phyloP scores from a whole-genome alignment of 2,888 invertebrate species.

The Hesperia comma region DNA sequence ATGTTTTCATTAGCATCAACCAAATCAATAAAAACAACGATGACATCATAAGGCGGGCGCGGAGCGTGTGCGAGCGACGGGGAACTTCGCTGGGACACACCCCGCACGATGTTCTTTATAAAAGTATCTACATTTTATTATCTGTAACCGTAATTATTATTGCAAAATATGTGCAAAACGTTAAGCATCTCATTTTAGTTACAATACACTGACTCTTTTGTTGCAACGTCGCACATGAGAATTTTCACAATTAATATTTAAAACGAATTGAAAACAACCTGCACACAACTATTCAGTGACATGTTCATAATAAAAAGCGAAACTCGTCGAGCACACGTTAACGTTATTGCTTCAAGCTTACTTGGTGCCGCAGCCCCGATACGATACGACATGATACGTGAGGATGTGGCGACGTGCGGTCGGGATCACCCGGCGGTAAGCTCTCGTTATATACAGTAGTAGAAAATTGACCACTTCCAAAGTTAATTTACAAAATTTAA shows the following conservation, averaged over 20 bases:
- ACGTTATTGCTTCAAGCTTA: conserved; percentile 79
- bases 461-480: conserved; percentile 82
- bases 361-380: conserved; percentile 66
- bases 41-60: conserved; percentile 42
- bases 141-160: conserved; percentile 76
- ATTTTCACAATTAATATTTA: conserved; percentile 63
- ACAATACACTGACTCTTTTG: no score
- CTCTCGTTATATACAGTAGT: conserved; percentile 82
- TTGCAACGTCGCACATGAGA: conserved; percentile 55
- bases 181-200: conserved; percentile 74
- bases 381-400: conserved; percentile 61
- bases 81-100: conserved; percentile 63
- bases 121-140: conserved; percentile 73
- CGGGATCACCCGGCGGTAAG: conserved; percentile 80
- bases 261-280: conserved; percentile 76
- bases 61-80: conserved; percentile 60
- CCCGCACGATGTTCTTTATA: conserved; percentile 53
- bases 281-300: conserved; percentile 77
- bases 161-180: conserved; percentile 82
- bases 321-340: conserved; percentile 75
- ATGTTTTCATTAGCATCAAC: conserved; percentile 40
- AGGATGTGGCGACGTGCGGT: conserved; percentile 76
- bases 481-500: conserved; percentile 78
- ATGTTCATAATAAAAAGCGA: conserved; percentile 73
- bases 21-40: conserved; percentile 13